Evolutionary conservation across 2,113 vertebrate species (phyloP), one percentile per base, ranked within the genome.

Genomic region (Sebastes schlegelii): DNA sequence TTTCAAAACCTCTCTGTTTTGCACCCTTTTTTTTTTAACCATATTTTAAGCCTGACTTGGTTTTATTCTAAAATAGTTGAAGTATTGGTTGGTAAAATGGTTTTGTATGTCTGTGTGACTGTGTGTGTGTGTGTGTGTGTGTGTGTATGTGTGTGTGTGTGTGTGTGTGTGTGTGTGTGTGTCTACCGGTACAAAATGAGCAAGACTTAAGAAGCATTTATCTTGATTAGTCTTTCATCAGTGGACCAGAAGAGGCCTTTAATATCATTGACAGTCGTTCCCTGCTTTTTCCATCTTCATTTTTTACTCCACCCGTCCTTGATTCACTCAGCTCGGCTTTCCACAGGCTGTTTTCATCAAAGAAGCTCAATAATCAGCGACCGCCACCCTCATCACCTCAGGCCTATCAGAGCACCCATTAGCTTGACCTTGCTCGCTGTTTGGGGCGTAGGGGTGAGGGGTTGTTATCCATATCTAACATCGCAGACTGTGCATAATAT

Each of bases 221-320:
- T 94, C 90, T 92, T 89, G 80, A 92, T 95, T 93, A 93, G 90
- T 90, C 89, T 83, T 90, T 90, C 85, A 89, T 89, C 87, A 91
- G 87, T 89, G 82, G 87, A 82, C 86, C 88, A 92, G 80, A 91
- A 78, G 87, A 87, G 77, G 83, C 72, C 82, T 87, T 91, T 91
- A 88, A 88, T 90, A 89, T 87, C 86, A 87, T 43, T 89, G 86
- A 80, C 74, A 84, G 86, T 87, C 82, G 58, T 86, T 78, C 79
- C 73, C 62, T 75, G 66, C 86, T 88, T 89, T 88, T 90, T 76
- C 68, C 70, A 74, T 87, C 83, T 86, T 89, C 76, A 89, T 92
- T 91, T 92, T 82, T 90, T 71, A 74, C 69, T 77, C 78, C 61
- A 52, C 21, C 21, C 49, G 66, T 77, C 80, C 54, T 34, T 19